These are phyloP conservation scores for Muraenolepis orangiensis DNA, from an alignment of 2,797 vertebrate genomes.

Conservation along the genomic window DNA sequence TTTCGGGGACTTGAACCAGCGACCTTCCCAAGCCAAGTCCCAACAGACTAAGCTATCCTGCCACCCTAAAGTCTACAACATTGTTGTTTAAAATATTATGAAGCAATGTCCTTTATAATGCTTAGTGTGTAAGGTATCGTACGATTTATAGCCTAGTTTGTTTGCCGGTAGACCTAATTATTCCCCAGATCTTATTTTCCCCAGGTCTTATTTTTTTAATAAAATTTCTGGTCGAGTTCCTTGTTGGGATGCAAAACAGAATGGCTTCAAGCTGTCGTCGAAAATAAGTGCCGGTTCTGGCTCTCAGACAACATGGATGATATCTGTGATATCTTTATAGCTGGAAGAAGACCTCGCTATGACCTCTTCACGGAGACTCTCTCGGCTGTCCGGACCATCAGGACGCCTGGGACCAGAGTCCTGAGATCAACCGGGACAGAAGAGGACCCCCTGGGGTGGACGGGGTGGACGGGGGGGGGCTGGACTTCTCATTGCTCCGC, in stretches of 20 bases:
- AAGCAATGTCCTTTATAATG: background rate
- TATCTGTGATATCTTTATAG: background rate
- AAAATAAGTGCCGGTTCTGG: background rate
- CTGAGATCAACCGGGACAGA: background rate
- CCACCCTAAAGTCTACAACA: too few species aligned
- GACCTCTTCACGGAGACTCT: background rate
- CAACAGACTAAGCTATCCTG: too few species aligned
- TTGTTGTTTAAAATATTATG: too few species aligned
- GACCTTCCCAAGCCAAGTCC: too few species aligned
- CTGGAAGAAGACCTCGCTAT: background rate
- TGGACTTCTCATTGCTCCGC: background rate
- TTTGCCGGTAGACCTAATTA: background rate
- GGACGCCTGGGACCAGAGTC: background rate
- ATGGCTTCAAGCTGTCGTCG: background rate
- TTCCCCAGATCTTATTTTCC: background rate
- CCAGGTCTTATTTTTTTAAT: too few species aligned
- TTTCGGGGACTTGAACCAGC: too few species aligned
- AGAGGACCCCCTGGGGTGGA: background rate
- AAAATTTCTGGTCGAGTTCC: background rate
- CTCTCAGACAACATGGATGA: background rate
- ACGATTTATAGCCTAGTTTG: background rate
- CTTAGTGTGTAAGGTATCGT: background rate
- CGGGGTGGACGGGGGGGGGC: too few species aligned
- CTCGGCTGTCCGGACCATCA: background rate
- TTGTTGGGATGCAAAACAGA: background rate